Percentiles rank a stretch among this genome's conserved stretches.
phyloP scores from a whole-genome alignment of 1,140 invertebrate genomes.

The Littorina saxatilis region DNA sequence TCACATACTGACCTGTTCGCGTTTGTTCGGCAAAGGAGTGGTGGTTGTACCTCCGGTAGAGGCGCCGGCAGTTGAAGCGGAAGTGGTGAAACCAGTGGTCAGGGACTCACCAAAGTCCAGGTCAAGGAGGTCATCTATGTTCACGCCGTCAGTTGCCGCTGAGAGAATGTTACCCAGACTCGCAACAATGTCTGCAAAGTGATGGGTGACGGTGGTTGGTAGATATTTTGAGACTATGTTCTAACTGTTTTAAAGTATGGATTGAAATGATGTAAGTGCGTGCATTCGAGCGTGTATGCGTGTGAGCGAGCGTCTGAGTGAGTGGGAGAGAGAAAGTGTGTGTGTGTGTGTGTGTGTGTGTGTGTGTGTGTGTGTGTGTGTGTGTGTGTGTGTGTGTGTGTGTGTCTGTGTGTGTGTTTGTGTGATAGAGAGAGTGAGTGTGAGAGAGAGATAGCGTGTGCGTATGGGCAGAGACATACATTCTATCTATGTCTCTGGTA shows the following conservation, averaged over 20 bases:
- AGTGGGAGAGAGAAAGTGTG: too few relatives aligned
- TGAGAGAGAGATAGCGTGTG: neutral
- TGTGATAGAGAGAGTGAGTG: neutral
- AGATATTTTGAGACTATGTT: too few relatives aligned
- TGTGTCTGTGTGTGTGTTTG: too few relatives aligned
- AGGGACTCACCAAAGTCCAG: neutral
- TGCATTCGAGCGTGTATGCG: too few relatives aligned
- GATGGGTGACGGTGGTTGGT: too few relatives aligned
- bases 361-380: slow-evolving; percentile 12
- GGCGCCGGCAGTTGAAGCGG: neutral
- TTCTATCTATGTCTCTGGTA: too few relatives aligned
- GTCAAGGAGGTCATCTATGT: neutral
- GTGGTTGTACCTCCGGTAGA: neutral
- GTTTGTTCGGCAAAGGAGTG: neutral
- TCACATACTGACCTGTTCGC: slow-evolving; percentile 4
- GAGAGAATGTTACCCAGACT: slow-evolving; percentile 57
- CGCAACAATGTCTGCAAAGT: slow-evolving; percentile 54
- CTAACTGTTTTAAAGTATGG: too few relatives aligned
- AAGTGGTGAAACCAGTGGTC: neutral
- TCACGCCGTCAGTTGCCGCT: slow-evolving; percentile 43
- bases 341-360: slow-evolving; percentile 22
- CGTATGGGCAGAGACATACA: too few relatives aligned
- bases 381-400: neutral
- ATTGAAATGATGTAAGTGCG: too few relatives aligned
- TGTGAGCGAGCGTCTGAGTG: too few relatives aligned